Conservation (phyloP, 2,888 invertebrate species). For the Thymelicus acteon region DNA sequence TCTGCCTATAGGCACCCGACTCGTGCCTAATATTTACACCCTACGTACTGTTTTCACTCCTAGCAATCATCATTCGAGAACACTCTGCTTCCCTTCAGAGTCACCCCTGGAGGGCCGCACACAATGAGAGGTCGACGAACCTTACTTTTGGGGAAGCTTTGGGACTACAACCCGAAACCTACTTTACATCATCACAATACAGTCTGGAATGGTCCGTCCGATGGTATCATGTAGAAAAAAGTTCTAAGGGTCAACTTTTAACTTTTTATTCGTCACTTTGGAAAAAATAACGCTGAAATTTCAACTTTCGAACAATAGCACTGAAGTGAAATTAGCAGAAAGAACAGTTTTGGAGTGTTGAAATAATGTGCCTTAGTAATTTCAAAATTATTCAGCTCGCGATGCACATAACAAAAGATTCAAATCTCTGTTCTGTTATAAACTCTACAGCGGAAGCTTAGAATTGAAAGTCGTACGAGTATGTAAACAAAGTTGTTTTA, state of each 20-base stretch:
- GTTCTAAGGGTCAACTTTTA: constrained; percentile 22
- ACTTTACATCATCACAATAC: not conserved
- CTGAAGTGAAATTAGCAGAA: constrained; percentile 9
- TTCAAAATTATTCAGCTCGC: constrained; percentile 28
- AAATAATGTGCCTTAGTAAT: constrained; percentile 29
- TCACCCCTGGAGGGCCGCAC: constrained; percentile 32
- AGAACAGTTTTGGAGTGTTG: constrained; percentile 17
- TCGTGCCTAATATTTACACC: constrained; percentile 22
- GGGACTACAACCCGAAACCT: not conserved
- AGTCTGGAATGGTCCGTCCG: not conserved
- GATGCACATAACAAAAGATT: constrained; percentile 9
- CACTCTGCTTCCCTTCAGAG: constrained; percentile 29
- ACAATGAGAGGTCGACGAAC: constrained; percentile 37
- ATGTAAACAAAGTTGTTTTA: not conserved
- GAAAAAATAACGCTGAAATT: constrained; percentile 22
- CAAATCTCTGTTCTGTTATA: not conserved
- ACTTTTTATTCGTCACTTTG: constrained; percentile 24
- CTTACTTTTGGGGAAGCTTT: constrained; percentile 25
- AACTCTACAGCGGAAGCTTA: not conserved
- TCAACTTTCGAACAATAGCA: constrained; percentile 15
- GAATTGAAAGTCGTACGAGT: not conserved
- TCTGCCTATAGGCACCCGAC: not conserved
- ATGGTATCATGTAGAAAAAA: not conserved
- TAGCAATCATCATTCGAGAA: constrained; percentile 33
- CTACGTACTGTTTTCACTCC: constrained; percentile 21